Evolutionary conservation across 2,888 invertebrate species (phyloP), one percentile per base, ranked within the genome.

Genomic region (Anoplius nigerrimus): DNA sequence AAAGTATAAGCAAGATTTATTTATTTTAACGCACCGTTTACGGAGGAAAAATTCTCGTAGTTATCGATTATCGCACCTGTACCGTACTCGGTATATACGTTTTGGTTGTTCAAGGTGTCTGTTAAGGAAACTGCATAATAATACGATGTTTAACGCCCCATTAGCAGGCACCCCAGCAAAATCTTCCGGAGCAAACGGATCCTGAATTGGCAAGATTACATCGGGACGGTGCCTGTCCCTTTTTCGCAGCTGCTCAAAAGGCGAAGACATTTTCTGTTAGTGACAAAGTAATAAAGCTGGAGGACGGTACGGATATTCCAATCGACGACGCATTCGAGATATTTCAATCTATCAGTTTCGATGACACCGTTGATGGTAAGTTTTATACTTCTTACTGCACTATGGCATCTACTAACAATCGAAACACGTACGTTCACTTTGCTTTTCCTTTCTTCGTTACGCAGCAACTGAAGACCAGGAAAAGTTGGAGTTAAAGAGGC

Each of bases 291-390:
- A 71, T 87, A 21, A 86, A 86, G 77, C 75, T 88, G 43, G 87
- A 87, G 62, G 88, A 88, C 58, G 87, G 86, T 34, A 86, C 86
- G 2, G 86, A 88, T 71, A 87, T 88, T 72, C 88, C 88, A 53
- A 79, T 88, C 16, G 88, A 88, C 34, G 87, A 86, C 61, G 87
- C 87, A 58, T 84, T 88, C 55, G 88, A 89, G 75, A 88, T 88
- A 66, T 86, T 91, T 64, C 91, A 91, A 75, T 89, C 90, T n/a
- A 90, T 91, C 73, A 90, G 88, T 78, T 88, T 91, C 56, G 90
- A 90, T 64, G 91, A 91, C 79, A 88, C 90, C 60, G 87, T 89
- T 55, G 89, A 90, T 77, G 89, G 90, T 89, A 86, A 89, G 68
- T 69, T 62, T 58, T 11, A 4, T 51, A 27, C 11, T 16, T 20